These are phyloP conservation scores for Edolisoma coerulescens DNA, from an alignment of 2,113 vertebrate genomes.

Conservation along the genomic window DNA sequence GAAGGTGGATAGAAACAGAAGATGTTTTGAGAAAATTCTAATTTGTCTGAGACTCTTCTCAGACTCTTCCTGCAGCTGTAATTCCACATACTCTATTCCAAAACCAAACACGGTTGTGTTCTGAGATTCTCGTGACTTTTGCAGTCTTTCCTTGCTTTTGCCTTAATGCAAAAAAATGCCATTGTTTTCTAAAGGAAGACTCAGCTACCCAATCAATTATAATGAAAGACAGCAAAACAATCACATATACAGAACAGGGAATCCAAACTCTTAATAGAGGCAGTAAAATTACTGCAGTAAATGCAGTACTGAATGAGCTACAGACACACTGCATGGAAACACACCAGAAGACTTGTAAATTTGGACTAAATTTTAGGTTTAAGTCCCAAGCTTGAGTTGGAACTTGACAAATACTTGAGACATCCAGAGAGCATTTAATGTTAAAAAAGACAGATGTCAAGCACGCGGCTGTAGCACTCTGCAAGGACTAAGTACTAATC, in stretches of 20 bases:
- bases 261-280: not conserved
- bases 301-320: not conserved
- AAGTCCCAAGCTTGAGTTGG: not conserved
- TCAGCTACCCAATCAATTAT: not conserved
- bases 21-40: conserved; percentile 9
- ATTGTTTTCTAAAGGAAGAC: not conserved
- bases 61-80: not conserved
- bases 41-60: conserved; percentile 19
- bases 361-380: not conserved
- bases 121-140: not conserved
- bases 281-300: not conserved
- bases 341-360: not conserved
- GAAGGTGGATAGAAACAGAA: conserved; percentile 20
- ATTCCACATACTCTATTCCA: not conserved
- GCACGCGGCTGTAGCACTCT: not conserved
- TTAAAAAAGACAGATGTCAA: not conserved
- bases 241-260: not conserved
- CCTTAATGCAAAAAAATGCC: not conserved
- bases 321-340: not conserved
- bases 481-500: not conserved
- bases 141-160: not conserved
- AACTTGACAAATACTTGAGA: not conserved
- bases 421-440: not conserved
- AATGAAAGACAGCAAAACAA: not conserved
- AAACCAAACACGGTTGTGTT: not conserved